A percentile compares a stretch with the other conserved stretches of the same genome.
These are phyloP conservation scores for Pseudolaguvia tuberculata DNA, from an alignment of 2,113 vertebrate genomes.

Conservation along the genomic window DNA sequence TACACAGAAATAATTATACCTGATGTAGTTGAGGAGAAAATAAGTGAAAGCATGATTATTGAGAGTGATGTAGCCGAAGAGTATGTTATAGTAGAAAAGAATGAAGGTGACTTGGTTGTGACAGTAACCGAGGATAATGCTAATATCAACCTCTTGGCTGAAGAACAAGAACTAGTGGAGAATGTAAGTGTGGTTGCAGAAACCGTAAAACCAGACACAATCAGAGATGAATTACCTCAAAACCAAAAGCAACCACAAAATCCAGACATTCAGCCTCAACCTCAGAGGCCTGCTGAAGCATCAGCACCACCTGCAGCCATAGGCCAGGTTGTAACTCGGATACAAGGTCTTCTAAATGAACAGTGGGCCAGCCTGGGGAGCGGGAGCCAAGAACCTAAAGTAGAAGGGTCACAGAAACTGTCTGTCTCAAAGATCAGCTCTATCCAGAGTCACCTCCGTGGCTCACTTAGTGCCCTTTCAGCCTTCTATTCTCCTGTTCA, in stretches of 20 bases:
- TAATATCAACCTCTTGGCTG: slow-evolving; percentile 35
- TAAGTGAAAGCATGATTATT: slow-evolving; percentile 41
- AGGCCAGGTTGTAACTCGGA: slow-evolving; percentile 86
- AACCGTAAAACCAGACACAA: slow-evolving; percentile 9
- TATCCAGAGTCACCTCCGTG: slow-evolving; percentile 92
- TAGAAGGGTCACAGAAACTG: slow-evolving; percentile 51
- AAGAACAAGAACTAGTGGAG: slow-evolving; percentile 43
- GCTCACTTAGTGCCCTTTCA: slow-evolving; percentile 88
- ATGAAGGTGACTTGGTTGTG: slow-evolving; percentile 41
- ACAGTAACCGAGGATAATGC: slow-evolving; percentile 34
- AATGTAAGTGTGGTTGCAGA: slow-evolving; percentile 27
- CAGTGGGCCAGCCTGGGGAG: slow-evolving; percentile 93
- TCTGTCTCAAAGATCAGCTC: slow-evolving; percentile 89
- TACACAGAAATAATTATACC: slow-evolving; percentile 20
- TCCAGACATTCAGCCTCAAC: slow-evolving; percentile 40
- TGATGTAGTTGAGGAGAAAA: slow-evolving; percentile 22
- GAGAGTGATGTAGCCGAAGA: slow-evolving; percentile 44
- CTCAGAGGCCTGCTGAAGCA: slow-evolving; percentile 59
- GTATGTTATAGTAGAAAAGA: slow-evolving; percentile 45
- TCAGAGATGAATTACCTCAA: slow-evolving; percentile 40
- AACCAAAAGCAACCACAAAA: slow-evolving; percentile 40
- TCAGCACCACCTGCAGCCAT: slow-evolving; percentile 76
- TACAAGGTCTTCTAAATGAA: slow-evolving; percentile 92
- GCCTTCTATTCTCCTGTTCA: slow-evolving; percentile 84
- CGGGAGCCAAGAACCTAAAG: slow-evolving; percentile 77